phyloP scores from a whole-genome alignment of 2,888 invertebrate genomes.

The Rhagonycha lutea region DNA sequence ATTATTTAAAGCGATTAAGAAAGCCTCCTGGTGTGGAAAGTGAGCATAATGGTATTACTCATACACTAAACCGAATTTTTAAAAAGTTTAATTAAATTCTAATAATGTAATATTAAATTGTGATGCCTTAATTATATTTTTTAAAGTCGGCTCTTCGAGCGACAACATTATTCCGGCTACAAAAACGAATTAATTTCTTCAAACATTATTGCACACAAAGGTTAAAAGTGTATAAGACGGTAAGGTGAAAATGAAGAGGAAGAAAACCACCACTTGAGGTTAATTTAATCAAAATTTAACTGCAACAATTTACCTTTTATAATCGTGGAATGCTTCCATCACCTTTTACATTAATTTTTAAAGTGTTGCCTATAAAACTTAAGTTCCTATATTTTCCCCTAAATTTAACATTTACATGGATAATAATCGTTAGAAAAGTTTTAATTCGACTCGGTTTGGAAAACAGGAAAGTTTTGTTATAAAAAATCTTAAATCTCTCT shows the following conservation, averaged over 20 bases:
- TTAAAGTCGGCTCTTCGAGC: not conserved
- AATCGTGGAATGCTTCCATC: slow-evolving; percentile 6
- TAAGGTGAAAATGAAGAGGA: not conserved
- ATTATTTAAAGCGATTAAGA: not conserved
- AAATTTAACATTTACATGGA: slow-evolving; percentile 11
- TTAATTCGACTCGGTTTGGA: slow-evolving; percentile 8
- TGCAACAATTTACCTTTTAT: slow-evolving; percentile 12
- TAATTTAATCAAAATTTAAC: slow-evolving; percentile 15
- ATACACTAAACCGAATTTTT: not conserved
- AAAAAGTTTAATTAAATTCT: not conserved
- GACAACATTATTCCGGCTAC: not conserved
- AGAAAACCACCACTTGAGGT: slow-evolving; percentile 6
- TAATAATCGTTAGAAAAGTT: slow-evolving; percentile 8
- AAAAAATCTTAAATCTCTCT: not conserved
- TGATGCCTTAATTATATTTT: not conserved
- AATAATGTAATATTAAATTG: not conserved
- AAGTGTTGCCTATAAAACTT: slow-evolving; percentile 6
- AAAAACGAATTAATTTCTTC: not conserved
- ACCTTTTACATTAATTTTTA: slow-evolving; percentile 15
- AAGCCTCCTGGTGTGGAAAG: not conserved
- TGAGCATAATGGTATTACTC: not conserved
- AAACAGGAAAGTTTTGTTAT: slow-evolving; percentile 12
- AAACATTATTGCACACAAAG: not conserved
- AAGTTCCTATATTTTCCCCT: slow-evolving; percentile 6
- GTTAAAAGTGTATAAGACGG: not conserved